phyloP scores from a whole-genome alignment of 1,140 invertebrate species.

The Phymastichus coffea region DNA sequence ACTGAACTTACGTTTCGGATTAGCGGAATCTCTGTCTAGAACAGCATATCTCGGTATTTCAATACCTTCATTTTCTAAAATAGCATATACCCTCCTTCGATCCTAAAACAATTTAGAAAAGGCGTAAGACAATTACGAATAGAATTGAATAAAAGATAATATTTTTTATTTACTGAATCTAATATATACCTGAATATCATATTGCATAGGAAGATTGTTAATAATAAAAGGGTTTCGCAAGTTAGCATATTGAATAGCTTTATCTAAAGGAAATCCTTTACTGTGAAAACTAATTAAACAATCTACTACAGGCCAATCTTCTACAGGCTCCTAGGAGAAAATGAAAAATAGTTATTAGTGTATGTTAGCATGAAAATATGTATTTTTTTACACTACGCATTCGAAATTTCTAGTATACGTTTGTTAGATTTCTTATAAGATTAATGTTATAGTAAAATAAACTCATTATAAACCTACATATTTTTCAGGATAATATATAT shows the following conservation, averaged over 20 bases:
- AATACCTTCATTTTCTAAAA: slow-evolving; percentile 91
- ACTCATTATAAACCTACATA: no score
- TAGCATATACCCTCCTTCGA: slow-evolving; percentile 91
- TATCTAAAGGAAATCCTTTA: slow-evolving; percentile 96
- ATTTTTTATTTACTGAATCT: no score
- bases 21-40: slow-evolving; percentile 87
- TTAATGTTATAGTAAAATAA: no score
- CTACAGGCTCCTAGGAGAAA: slow-evolving; percentile 77
- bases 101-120: slow-evolving; percentile 61
- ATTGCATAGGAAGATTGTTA: slow-evolving; percentile 98
- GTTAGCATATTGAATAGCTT: slow-evolving; percentile 96
- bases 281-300: slow-evolving; percentile 99
- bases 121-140: not conserved
- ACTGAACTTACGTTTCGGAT: slow-evolving; percentile 80
- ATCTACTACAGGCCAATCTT: slow-evolving; percentile 97
- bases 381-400: not conserved
- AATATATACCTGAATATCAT: slow-evolving; percentile 86
- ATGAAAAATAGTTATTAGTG: not conserved
- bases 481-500: no score
- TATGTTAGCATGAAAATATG: not conserved
- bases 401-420: no score
- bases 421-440: not conserved
- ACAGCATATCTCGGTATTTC: slow-evolving; percentile 98
- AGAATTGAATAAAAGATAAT: not conserved
- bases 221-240: slow-evolving; percentile 94